These are phyloP conservation scores for Sesia apiformis DNA, from an alignment of 2,888 invertebrate species.

Conservation along the genomic window DNA sequence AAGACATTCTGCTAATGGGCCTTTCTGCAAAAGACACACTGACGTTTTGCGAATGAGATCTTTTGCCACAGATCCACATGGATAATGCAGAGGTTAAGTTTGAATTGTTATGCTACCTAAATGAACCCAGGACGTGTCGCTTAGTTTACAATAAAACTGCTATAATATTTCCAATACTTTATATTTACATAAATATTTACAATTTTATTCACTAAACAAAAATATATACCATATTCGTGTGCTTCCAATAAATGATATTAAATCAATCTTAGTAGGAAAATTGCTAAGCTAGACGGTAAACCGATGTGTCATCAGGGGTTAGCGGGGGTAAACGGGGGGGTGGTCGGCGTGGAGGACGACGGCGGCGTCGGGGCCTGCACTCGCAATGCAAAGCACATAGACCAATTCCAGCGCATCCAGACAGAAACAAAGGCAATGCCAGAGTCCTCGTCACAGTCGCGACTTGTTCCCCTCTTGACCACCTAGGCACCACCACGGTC, in stretches of 20 bases:
- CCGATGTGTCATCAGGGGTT: conserved; percentile 69
- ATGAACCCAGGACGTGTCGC: too few relatives aligned
- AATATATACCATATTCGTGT: background rate
- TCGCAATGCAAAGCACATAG: conserved; percentile 92
- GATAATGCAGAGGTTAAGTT: too few relatives aligned
- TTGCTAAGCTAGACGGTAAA: conserved; percentile 53
- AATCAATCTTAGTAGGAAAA: too few relatives aligned
- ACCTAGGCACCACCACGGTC: conserved; percentile 87
- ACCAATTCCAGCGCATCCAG: conserved; percentile 87
- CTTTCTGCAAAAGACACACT: too few relatives aligned
- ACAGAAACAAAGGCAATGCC: conserved; percentile 88
- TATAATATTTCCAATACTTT: background rate
- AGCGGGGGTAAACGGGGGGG: conserved; percentile 73
- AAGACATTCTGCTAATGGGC: too few relatives aligned
- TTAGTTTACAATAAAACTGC: too few relatives aligned
- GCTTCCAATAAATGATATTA: background rate
- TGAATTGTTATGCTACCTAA: too few relatives aligned
- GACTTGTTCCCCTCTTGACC: conserved; percentile 88
- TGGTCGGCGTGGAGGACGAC: conserved; percentile 78
- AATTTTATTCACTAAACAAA: background rate
- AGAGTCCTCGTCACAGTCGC: conserved; percentile 88
- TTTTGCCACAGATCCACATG: too few relatives aligned
- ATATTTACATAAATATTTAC: background rate
- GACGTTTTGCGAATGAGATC: too few relatives aligned
- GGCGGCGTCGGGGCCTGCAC: conserved; percentile 81